Evolutionary conservation across 2,797 vertebrate genomes (phyloP), one percentile per base, ranked within the genome.

Genomic region (Hephaestus fuliginosus): DNA sequence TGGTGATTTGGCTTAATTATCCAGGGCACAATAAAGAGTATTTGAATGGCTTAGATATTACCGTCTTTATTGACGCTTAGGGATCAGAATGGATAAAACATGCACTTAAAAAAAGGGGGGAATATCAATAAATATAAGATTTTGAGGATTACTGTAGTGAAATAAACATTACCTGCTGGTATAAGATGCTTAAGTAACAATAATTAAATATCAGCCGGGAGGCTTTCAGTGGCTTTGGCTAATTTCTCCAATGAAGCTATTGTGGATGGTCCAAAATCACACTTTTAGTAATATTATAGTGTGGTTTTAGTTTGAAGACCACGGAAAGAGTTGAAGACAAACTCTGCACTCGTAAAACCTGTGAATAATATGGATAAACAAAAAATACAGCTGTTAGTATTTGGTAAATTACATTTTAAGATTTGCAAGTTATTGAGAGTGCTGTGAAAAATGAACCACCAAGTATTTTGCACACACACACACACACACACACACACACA

Each of bases 1-100:
- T 5, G 22, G 44, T 53, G 58, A 48, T 65, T 63, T 69, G 12
- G 36, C 56, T 73, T 81, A 44, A 22, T 62, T 25, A 75, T 52
- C 7, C 17, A 30, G 3, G 52, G 49, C 25, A 36, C 39, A 36
- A 68, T 61, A 9, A 68, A 49, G 46, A 61, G 14, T n/a, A 25
- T 46, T 49, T 52, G 9, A 44, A 8, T 58, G 9, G 14, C 18
- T 22, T 20, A 30, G 20, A 46, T 66, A 20, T 71, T 51, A 39
- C 2, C 6, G 14, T 68, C 10, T 56, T 53, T 53, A n/a, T 1
- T 7, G 41, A 25, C 0, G 1, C 11, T 56, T 41, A 1, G 22
- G 9, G 5, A n/a, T 72, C 18, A 62, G 14, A n/a, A 30, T 68
- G 75, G 33, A 15, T 44, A 8, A 22, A 67, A 51, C 22, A 8